phyloP scores from a whole-genome alignment of 2,888 invertebrate species.

The Caenorhabditis sulstoni region DNA sequence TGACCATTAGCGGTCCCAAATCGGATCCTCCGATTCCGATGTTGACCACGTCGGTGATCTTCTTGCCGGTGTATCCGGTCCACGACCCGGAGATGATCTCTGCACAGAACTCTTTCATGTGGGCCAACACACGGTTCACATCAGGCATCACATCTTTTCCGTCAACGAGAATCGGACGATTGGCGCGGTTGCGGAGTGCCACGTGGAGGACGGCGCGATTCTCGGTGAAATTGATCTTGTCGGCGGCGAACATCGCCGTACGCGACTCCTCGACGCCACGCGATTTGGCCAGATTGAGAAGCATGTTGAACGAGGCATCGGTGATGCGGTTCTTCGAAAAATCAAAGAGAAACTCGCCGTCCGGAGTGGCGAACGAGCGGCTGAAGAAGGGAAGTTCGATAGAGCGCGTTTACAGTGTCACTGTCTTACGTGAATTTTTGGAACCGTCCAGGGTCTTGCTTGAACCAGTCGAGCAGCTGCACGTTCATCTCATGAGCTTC shows the following conservation, averaged over 20 bases:
- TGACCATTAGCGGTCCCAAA: slow-evolving; percentile 87
- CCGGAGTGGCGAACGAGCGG: slow-evolving; percentile 87
- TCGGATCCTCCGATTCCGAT: slow-evolving; percentile 99
- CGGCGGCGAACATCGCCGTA: slow-evolving; percentile 93
- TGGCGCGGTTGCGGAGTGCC: slow-evolving; percentile 91
- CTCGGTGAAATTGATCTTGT: slow-evolving; percentile 98
- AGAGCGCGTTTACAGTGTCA: slow-evolving; percentile 1
- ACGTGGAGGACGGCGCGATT: slow-evolving; percentile 94
- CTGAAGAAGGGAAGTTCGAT: slow-evolving; percentile 82
- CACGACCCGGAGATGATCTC: slow-evolving; percentile 84
- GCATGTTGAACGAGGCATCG: slow-evolving; percentile 86
- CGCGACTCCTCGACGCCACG: slow-evolving; percentile 90
- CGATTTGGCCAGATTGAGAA: slow-evolving; percentile 87
- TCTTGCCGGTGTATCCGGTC: slow-evolving; percentile 90
- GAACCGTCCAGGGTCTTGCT: slow-evolving; percentile 89
- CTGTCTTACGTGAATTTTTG: slow-evolving; percentile 89
- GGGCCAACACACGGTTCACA: slow-evolving; percentile 91
- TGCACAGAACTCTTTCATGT: slow-evolving; percentile 94
- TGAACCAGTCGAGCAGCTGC: slow-evolving; percentile 89
- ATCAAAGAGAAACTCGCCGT: slow-evolving; percentile 94
- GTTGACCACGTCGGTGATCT: slow-evolving; percentile 97
- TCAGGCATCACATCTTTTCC: slow-evolving; percentile 93
- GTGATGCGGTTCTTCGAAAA: slow-evolving; percentile 96
- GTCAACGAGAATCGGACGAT: slow-evolving; percentile 88
- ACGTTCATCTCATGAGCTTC: slow-evolving; percentile 86